phyloP scores from a whole-genome alignment of 2,888 invertebrate genomes.

The Auanema sp. region DNA sequence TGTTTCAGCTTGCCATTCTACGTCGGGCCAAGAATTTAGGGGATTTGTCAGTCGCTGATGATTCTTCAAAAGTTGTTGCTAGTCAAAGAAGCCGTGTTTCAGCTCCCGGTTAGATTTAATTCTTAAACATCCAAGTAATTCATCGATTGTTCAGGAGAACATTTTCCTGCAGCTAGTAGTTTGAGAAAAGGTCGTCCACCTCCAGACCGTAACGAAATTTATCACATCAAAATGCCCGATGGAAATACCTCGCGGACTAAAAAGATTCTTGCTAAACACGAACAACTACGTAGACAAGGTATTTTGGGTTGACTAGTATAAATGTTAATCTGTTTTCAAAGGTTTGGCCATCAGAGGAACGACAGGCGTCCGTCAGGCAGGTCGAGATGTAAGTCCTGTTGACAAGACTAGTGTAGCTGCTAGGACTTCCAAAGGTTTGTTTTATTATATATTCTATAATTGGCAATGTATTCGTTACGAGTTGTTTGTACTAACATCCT shows the following conservation, averaged over 20 bases:
- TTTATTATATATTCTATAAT: not conserved
- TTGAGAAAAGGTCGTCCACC: constrained; percentile 37
- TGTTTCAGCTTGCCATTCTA: constrained; percentile 29
- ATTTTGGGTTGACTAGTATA: not conserved
- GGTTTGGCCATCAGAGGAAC: constrained; percentile 48
- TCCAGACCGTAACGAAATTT: constrained; percentile 53
- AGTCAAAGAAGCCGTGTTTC: not conserved
- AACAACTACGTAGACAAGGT: constrained; percentile 40
- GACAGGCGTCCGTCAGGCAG: constrained; percentile 50
- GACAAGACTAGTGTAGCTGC: constrained; percentile 34
- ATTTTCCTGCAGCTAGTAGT: constrained; percentile 9
- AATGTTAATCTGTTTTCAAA: constrained; percentile 11
- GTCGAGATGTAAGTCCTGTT: constrained; percentile 36
- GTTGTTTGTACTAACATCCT: not conserved
- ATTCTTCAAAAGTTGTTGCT: not conserved
- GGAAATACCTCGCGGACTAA: constrained; percentile 48
- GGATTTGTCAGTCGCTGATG: constrained; percentile 10
- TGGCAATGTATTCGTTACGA: constrained; percentile 4
- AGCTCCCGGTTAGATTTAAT: not conserved
- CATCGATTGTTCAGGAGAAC: constrained; percentile 4
- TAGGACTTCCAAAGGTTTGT: constrained; percentile 3
- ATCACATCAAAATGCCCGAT: constrained; percentile 57
- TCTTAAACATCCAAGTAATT: not conserved
- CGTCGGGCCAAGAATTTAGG: constrained; percentile 25
- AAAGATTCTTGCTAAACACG: constrained; percentile 44